Evolutionary conservation across 2,797 vertebrate genomes (phyloP).

Genomic region (Syngnathus rostellatus): DNA sequence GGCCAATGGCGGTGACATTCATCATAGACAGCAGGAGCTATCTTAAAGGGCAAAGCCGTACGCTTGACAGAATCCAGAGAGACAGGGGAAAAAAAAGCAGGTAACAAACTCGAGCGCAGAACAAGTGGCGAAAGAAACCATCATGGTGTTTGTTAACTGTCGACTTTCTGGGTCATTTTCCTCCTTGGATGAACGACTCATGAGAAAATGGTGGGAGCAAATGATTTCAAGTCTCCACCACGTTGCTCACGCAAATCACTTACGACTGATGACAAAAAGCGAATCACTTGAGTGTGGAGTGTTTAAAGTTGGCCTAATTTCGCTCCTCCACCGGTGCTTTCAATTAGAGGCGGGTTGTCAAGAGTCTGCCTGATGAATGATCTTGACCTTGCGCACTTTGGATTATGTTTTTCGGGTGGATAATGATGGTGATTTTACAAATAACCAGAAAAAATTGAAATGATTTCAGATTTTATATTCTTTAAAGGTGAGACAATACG

Average conservation of each 20-base stretch:
- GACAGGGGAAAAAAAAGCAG: conserved; percentile 30
- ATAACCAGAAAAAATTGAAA: too few species aligned
- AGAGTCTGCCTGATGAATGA: background rate
- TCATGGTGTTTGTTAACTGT: background rate
- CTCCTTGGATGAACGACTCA: background rate
- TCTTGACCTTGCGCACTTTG: background rate
- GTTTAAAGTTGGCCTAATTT: background rate
- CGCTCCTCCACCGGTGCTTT: background rate
- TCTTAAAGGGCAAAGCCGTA: conserved; percentile 42
- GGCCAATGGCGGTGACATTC: conserved; percentile 45
- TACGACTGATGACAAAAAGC: background rate
- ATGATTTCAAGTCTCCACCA: background rate
- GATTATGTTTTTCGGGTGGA: background rate
- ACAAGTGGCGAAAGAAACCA: too few species aligned
- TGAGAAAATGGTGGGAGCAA: background rate
- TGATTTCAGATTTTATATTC: background rate
- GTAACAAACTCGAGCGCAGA: conserved; percentile 2
- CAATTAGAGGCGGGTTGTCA: background rate
- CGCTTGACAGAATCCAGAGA: conserved; percentile 44
- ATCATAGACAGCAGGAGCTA: conserved; percentile 30
- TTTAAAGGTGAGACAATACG: background rate
- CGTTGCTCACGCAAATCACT: background rate
- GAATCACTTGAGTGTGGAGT: background rate
- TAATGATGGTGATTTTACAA: background rate
- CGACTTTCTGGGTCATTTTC: background rate